A percentile compares a stretch with the other conserved stretches of the same genome.
Evolutionary conservation across 1,140 invertebrate genomes (phyloP).

Genomic region (Drosophila nebulosa): DNA sequence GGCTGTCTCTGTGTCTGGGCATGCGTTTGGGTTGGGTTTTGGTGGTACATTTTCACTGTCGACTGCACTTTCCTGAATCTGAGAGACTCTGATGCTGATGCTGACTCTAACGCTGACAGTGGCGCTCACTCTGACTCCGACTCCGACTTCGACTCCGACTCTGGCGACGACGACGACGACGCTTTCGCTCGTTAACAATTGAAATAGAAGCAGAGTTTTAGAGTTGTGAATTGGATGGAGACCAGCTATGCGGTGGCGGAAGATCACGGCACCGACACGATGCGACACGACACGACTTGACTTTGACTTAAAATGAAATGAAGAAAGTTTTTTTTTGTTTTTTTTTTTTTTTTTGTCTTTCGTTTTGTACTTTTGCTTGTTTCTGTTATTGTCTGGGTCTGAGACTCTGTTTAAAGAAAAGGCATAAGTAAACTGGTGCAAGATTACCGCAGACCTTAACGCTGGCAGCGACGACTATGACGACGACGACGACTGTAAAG

Average conservation of each 20-base stretch:
- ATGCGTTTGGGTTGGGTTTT: constrained; percentile 24
- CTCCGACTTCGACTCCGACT: constrained; percentile 14
- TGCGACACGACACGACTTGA: constrained; percentile 18
- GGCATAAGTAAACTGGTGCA: constrained; percentile 34
- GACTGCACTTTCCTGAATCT: constrained; percentile 52
- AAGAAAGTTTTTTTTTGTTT: constrained; percentile 60
- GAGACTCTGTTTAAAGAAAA: constrained; percentile 27
- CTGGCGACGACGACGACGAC: constrained; percentile 59
- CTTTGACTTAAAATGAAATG: constrained; percentile 25
- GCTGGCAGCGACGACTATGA: background rate
- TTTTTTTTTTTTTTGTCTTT: constrained; percentile 10
- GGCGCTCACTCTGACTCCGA: background rate
- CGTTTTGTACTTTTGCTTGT: background rate
- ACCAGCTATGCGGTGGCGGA: constrained; percentile 41
- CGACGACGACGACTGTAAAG: constrained; percentile 26
- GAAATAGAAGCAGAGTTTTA: constrained; percentile 68
- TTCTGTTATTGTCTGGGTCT: constrained; percentile 1
- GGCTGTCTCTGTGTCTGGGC: constrained; percentile 12
- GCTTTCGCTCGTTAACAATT: constrained; percentile 81
- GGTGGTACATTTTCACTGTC: constrained; percentile 65
- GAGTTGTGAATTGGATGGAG: constrained; percentile 47
- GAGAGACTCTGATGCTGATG: constrained; percentile 3
- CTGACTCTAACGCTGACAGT: background rate
- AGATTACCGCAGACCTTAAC: constrained; percentile 37
- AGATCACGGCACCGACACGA: constrained; percentile 52